Base-by-base conservation (phyloP, 2,888 invertebrate species). In the Heliconius aoede region DNA sequence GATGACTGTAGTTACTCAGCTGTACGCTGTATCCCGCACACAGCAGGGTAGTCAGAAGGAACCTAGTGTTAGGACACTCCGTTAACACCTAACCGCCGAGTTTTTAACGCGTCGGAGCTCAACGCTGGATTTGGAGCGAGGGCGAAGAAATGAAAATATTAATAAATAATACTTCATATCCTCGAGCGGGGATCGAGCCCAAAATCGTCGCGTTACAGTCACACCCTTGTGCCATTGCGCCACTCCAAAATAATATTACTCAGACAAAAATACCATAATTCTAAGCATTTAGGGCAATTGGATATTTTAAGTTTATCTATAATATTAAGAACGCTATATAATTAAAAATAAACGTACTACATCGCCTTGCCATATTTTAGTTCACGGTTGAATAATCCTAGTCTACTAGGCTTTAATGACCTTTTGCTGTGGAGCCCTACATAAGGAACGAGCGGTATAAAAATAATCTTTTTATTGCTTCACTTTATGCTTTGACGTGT, bases 371-470 rank as follows among this genome's bases (percentile, higher is more conserved):
- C 46, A 74, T 74, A 62, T 65, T 69, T 69, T 68, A 55, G 55
- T 69, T 77, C 26, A 74, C 74, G 77, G 73, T 74, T 26, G 36
- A 74, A 64, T 77, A 65, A 64, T 58, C 46, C 65, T 36, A 46
- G 58, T 72, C 26, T 69, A 62, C n/a, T n/a, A n/a, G n/a, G 60
- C 64, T 64, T 64, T 69, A 71, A 69, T 77, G 77, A 77, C 77
- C 77, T 77, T 77, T 77, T 71, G 62, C 73, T 32, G 65, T 64
- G 65, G 32, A 64, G 51, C 55, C 21, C 28, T 64, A 40, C 26
- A 73, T 74, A 71, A 71, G 62, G 74, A 73, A 68, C 64, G 32
- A 32, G 55, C 30, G 32, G 40, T 64, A 30, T 77, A 69, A 71
- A 69, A 64, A 73, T 73, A 73, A 64, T 28, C 24, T 46, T 71